Evolutionary conservation across 1,140 invertebrate species (phyloP).

Genomic region (Hycleus phaleratus): DNA sequence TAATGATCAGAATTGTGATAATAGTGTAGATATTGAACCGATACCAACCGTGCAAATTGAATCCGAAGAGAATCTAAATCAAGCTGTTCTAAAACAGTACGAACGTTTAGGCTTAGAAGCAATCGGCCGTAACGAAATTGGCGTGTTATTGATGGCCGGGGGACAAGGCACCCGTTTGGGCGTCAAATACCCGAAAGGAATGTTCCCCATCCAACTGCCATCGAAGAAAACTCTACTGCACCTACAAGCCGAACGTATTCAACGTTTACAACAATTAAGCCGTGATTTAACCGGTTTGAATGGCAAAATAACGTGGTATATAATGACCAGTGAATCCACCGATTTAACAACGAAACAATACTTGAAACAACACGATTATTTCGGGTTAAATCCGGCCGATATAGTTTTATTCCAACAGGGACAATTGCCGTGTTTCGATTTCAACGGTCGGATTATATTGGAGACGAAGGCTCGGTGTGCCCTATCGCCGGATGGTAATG

Average conservation of each 20-base stretch:
- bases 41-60: slow-evolving; percentile 70
- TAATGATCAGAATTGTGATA: slow-evolving; percentile 44
- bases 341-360: slow-evolving; percentile 75
- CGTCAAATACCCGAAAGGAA: slow-evolving; percentile 92
- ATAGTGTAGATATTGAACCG: slow-evolving; percentile 62
- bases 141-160: slow-evolving; percentile 66
- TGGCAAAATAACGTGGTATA: slow-evolving; percentile 82
- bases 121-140: slow-evolving; percentile 73
- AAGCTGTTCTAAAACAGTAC: slow-evolving; percentile 49
- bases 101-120: slow-evolving; percentile 60
- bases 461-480: slow-evolving; percentile 72
- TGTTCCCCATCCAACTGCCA: slow-evolving; percentile 88
- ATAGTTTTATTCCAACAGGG: slow-evolving; percentile 91
- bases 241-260: slow-evolving; percentile 90
- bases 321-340: slow-evolving; percentile 97
- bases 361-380: slow-evolving; percentile 76
- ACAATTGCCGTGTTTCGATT: slow-evolving; percentile 87
- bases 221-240: slow-evolving; percentile 89
- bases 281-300: slow-evolving; percentile 54
- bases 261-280: slow-evolving; percentile 71
- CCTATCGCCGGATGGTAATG: slow-evolving; percentile 95
- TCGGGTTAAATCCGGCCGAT: slow-evolving; percentile 78
- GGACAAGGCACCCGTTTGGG: slow-evolving; percentile 82
- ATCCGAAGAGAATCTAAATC: slow-evolving; percentile 45
- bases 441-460: slow-evolving; percentile 90